phyloP scores from a whole-genome alignment of 2,797 vertebrate genomes.

The Onychomys leucogaster region DNA sequence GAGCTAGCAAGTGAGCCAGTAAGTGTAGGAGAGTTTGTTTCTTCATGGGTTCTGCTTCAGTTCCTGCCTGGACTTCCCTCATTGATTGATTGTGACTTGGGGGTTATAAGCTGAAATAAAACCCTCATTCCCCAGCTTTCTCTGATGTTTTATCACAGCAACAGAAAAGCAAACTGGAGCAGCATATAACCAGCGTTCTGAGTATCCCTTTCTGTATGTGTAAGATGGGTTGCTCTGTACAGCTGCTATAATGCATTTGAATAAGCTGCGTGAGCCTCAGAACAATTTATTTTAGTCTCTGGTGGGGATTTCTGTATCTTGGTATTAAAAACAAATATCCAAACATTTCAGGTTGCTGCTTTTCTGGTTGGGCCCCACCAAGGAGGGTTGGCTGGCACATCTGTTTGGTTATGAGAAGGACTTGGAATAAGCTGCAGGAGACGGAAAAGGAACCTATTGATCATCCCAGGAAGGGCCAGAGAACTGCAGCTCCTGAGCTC shows the following conservation, averaged over 20 bases:
- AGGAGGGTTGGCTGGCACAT: background rate
- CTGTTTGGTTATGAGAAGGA: background rate
- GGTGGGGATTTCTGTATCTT: slow-evolving; percentile 39
- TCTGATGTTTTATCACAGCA: background rate
- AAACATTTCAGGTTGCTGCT: background rate
- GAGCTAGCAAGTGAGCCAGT: background rate
- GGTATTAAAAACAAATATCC: slow-evolving; percentile 41
- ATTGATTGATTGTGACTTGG: background rate
- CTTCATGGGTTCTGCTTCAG: background rate
- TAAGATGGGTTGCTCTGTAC: background rate
- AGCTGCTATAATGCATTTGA: background rate
- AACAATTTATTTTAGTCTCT: slow-evolving; percentile 29
- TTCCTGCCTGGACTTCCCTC: background rate
- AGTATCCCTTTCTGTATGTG: background rate
- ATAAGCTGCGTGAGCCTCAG: background rate
- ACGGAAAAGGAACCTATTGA: background rate
- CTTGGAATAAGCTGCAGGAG: background rate
- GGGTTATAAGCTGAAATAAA: background rate
- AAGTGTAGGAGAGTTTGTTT: background rate
- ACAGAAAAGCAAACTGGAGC: background rate
- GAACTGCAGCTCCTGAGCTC: background rate
- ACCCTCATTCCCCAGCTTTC: background rate
- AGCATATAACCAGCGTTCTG: background rate
- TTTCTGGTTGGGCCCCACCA: background rate
- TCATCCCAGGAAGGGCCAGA: background rate